These are phyloP conservation scores for Neria commutata DNA, from an alignment of 2,888 invertebrate species.

Conservation along the genomic window DNA sequence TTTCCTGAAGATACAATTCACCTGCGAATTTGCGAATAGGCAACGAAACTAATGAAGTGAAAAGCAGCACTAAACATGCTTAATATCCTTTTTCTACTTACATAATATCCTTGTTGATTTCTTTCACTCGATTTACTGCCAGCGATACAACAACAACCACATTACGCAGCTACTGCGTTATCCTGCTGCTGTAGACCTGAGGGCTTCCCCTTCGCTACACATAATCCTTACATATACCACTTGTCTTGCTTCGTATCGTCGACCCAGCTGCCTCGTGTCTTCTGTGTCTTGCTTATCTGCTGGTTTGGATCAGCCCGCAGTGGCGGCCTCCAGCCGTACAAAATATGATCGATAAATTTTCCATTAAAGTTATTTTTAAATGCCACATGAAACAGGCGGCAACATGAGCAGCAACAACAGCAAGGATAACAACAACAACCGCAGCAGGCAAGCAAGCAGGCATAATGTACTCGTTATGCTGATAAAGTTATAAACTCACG, in stretches of 20 bases:
- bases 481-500: conserved; percentile 57
- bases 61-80: conserved; percentile 51
- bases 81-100: conserved; percentile 42
- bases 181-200: too few species aligned
- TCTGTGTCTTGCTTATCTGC: conserved; percentile 23
- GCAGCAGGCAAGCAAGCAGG: conserved; percentile 27
- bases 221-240: neutral
- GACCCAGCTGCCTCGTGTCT: conserved; percentile 7
- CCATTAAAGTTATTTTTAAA: conserved; percentile 59
- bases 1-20: neutral
- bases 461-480: conserved; percentile 57
- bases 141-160: conserved; percentile 28
- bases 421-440: too few species aligned
- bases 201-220: neutral
- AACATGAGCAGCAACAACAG: conserved; percentile 31
- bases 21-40: conserved; percentile 34
- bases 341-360: conserved; percentile 59
- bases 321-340: conserved; percentile 15
- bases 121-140: conserved; percentile 49
- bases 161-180: neutral
- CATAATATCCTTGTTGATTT: conserved; percentile 50
- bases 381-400: conserved; percentile 43
- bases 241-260: neutral
- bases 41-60: conserved; percentile 56
- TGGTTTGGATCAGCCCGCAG: conserved; percentile 25